These are phyloP conservation scores for Crotophaga sulcirostris DNA, from an alignment of 2,113 vertebrate genomes.

Conservation along the genomic window DNA sequence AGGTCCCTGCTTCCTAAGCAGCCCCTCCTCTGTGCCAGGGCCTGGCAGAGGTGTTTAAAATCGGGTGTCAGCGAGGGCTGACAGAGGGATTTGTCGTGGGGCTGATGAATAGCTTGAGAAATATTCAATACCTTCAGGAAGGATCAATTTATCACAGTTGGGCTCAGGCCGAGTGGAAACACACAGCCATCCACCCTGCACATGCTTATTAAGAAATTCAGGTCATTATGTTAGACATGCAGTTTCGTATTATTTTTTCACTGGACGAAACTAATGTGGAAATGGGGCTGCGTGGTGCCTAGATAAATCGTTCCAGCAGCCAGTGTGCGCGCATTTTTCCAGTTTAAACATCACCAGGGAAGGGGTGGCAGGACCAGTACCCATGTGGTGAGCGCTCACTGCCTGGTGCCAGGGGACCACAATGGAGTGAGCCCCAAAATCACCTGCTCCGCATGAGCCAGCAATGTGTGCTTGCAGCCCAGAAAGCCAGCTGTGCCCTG, in stretches of 20 bases:
- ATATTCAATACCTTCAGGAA: slow-evolving; percentile 17
- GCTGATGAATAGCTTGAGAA: slow-evolving; percentile 78
- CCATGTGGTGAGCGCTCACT: background rate
- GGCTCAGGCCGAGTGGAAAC: slow-evolving; percentile 11
- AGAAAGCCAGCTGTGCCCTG: too few relatives aligned
- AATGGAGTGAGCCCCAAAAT: too few relatives aligned
- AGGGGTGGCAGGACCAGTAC: background rate
- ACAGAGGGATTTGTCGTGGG: slow-evolving; percentile 78
- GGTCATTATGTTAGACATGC: background rate
- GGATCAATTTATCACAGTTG: slow-evolving; percentile 54
- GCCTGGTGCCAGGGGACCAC: background rate
- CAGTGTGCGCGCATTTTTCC: background rate
- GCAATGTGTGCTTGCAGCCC: too few relatives aligned
- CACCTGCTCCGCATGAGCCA: too few relatives aligned
- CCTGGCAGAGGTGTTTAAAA: slow-evolving; percentile 68
- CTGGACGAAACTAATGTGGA: background rate
- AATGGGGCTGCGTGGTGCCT: background rate
- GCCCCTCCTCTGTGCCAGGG: slow-evolving; percentile 3
- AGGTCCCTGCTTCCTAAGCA: slow-evolving; percentile 41
- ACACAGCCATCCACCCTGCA: background rate
- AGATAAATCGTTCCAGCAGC: slow-evolving; percentile 52
- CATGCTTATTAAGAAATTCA: background rate
- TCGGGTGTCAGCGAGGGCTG: slow-evolving; percentile 69
- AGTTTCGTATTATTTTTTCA: background rate
- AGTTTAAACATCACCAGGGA: background rate